These are phyloP conservation scores for Microcebus ravelobensis DNA, from an alignment of 2,113 vertebrate genomes.

Conservation along the genomic window DNA sequence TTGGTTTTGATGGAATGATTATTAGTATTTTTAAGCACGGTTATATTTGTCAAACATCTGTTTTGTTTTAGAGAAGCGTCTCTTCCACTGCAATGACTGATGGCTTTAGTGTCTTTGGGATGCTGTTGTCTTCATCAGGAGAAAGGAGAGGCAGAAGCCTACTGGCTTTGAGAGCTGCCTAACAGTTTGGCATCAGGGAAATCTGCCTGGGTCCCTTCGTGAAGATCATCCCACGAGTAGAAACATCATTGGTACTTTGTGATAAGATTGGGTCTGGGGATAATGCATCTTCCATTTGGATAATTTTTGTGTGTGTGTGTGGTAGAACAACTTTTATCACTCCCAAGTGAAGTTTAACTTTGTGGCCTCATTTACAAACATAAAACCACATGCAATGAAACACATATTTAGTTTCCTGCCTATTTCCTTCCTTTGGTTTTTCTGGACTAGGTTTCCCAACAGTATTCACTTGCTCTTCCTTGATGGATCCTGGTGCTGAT, in stretches of 20 bases:
- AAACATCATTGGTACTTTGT: slow-evolving; percentile 13
- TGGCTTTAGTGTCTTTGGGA: background rate
- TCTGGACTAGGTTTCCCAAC: background rate
- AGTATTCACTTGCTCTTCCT: background rate
- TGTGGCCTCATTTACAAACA: slow-evolving; percentile 43
- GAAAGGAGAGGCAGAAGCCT: background rate
- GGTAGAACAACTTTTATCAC: background rate
- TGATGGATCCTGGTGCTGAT: background rate
- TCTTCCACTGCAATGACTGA: slow-evolving; percentile 18
- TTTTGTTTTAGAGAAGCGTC: slow-evolving; percentile 28
- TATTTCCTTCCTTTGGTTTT: slow-evolving; percentile 35
- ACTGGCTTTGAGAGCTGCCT: slow-evolving; percentile 1
- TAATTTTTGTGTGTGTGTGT: background rate
- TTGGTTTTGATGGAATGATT: slow-evolving; percentile 52
- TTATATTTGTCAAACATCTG: slow-evolving; percentile 43
- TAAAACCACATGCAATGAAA: background rate
- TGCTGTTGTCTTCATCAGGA: background rate
- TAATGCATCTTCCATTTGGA: background rate
- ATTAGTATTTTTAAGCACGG: slow-evolving; percentile 34
- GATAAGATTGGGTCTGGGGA: background rate
- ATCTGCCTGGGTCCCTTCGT: background rate
- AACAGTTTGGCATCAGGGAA: slow-evolving; percentile 23
- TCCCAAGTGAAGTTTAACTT: slow-evolving; percentile 43
- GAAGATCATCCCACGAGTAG: background rate
- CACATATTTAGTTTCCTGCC: slow-evolving; percentile 5